Conservation (phyloP, 2,888 invertebrate species). For the Limulus polyphemus region DNA sequence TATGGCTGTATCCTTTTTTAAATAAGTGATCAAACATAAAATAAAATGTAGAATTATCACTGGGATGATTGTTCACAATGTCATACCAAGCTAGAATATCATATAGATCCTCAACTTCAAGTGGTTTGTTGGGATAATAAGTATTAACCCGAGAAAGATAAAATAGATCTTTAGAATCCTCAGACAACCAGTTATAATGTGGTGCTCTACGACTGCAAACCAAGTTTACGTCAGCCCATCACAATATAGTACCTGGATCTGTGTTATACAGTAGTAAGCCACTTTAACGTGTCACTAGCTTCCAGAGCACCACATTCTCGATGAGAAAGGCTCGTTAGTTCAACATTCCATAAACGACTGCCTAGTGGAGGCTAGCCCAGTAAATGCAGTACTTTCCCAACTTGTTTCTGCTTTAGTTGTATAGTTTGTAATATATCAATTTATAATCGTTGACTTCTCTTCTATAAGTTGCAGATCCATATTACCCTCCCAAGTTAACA, state of each 20-base stretch:
- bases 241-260: background rate
- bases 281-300: slow-evolving; percentile 1
- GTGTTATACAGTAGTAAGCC: slow-evolving; percentile 1
- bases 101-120: background rate
- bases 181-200: background rate
- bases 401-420: slow-evolving; percentile 3
- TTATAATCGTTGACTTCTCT: too few relatives aligned
- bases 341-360: slow-evolving; percentile 1
- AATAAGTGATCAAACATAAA: too few relatives aligned
- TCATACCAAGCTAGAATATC: too few relatives aligned
- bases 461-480: slow-evolving; percentile 1
- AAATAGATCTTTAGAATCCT: background rate
- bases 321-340: background rate
- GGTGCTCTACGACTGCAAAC: background rate
- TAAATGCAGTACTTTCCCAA: background rate
- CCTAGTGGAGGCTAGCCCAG: too few relatives aligned
- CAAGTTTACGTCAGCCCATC: slow-evolving; percentile 1
- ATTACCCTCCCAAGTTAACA: slow-evolving; percentile 4
- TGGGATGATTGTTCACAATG: too few relatives aligned
- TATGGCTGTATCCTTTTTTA: too few relatives aligned
- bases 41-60: too few relatives aligned
- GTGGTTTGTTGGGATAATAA: background rate
- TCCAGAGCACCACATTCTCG: slow-evolving; percentile 5
- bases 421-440: too few relatives aligned
- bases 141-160: background rate